Evolutionary conservation across 2,797 vertebrate species (phyloP), one percentile per base, ranked within the genome.

Genomic region (Poecilia wingei): DNA sequence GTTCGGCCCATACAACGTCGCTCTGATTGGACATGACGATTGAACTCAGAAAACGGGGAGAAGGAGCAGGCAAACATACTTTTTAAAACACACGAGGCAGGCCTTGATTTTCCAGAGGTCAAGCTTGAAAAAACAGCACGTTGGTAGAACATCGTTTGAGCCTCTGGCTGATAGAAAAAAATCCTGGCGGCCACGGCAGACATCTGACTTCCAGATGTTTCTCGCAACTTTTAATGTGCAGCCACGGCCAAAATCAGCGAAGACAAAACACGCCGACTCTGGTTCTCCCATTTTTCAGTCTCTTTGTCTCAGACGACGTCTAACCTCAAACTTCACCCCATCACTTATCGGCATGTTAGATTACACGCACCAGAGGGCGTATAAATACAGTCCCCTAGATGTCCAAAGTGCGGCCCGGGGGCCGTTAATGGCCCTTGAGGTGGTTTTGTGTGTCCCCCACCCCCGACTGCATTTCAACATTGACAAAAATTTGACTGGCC

Each of bases 191-290:
- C 36, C 12, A 33, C 72, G 71, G 79, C 75, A 64, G 61, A 91
- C 95, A 95, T 94, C 92, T 95, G 94, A 94, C 76, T 83, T 77
- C 91, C 95, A 95, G 94, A 95, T 95, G 94, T 94, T 88, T 80
- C 25, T 57, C 79, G 79, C n/a, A 10, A 55, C 69, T 78, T 91
- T 78, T 87, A 33, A 89, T 82, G 86, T 87, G 82, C 68, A 80
- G 90, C 89, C 90, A 91, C 83, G 55, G 68, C 59, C 74, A 80
- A 77, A 77, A 76, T 84, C 83, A 82, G 74, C 86, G 82, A 66
- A 64, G 76, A 66, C 75, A 75, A 81, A 51, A 71, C 68, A 39
- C 53, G 55, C 59, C 0, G n/a, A 61, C 61, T 72, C 46, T 41
- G 5, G 28, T 47, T 75, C 68, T 72, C 36, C 47, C 7, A 31